phyloP scores from a whole-genome alignment of 2,113 vertebrate genomes.

The Hyaena hyaena region DNA sequence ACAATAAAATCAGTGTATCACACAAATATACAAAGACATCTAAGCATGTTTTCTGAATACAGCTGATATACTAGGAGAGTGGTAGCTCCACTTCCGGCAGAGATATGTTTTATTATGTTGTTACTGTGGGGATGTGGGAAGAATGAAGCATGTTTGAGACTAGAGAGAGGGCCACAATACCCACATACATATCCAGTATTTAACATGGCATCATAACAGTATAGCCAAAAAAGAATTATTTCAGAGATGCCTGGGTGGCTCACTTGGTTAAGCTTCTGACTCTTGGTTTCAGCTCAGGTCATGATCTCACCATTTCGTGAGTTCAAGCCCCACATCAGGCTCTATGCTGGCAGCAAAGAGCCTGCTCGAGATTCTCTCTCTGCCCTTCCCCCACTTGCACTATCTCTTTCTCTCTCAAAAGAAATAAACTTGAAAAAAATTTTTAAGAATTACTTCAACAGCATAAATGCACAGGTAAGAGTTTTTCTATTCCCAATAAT shows the following conservation, averaged over 20 bases:
- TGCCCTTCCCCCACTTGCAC: no score
- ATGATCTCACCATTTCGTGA: no score
- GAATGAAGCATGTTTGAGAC: not conserved
- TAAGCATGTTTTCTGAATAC: not conserved
- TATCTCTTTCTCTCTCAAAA: no score
- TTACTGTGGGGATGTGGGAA: not conserved
- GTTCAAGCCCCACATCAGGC: no score
- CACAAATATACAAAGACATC: not conserved
- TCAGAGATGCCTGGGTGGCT: not conserved
- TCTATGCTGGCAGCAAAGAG: no score
- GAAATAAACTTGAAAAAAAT: no score
- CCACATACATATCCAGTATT: not conserved
- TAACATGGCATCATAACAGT: not conserved
- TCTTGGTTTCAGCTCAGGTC: no score
- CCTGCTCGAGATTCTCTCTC: no score
- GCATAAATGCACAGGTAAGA: not conserved
- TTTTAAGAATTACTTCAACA: not conserved
- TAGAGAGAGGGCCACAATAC: not conserved
- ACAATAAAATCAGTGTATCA: not conserved
- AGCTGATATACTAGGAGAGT: not conserved
- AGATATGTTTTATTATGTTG: not conserved
- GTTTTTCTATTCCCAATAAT: not conserved
- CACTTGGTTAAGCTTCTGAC: no score
- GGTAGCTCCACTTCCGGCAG: not conserved
- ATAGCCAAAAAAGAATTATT: not conserved